Conservation (phyloP, 2,888 invertebrate species). For the Corbicula japonica region DNA sequence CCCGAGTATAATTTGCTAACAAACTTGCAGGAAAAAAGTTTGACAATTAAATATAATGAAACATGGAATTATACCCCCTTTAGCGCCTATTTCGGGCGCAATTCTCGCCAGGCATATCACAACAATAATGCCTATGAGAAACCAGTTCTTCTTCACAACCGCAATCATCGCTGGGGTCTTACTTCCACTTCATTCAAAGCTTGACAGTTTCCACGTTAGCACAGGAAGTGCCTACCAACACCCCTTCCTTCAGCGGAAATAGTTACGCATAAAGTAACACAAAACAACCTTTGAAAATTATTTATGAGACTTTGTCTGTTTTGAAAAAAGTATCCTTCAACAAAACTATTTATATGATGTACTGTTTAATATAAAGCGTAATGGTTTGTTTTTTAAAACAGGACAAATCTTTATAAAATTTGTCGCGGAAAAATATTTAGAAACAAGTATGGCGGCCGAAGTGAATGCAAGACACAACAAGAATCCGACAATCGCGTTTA, state of each 20-base stretch:
- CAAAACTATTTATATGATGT: neutral
- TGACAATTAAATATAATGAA: too few species aligned
- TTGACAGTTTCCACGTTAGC: slow-evolving; percentile 46
- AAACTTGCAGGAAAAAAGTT: too few species aligned
- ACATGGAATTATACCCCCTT: slow-evolving; percentile 72
- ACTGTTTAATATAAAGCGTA: too few species aligned
- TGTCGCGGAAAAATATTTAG: slow-evolving; percentile 34
- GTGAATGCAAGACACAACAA: slow-evolving; percentile 76
- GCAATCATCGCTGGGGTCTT: slow-evolving; percentile 30
- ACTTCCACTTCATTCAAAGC: neutral
- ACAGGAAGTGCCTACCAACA: slow-evolving; percentile 73
- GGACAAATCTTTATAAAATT: neutral
- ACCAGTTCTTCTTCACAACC: slow-evolving; percentile 75
- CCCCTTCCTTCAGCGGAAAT: slow-evolving; percentile 14
- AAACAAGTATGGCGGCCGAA: slow-evolving; percentile 76
- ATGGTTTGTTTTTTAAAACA: too few species aligned
- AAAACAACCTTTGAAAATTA: neutral
- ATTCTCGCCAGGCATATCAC: slow-evolving; percentile 74
- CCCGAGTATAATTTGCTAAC: too few species aligned
- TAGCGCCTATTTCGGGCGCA: slow-evolving; percentile 75
- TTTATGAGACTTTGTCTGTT: neutral
- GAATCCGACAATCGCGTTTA: slow-evolving; percentile 79
- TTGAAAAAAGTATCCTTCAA: neutral
- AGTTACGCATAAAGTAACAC: slow-evolving; percentile 18
- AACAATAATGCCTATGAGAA: slow-evolving; percentile 77